phyloP scores from a whole-genome alignment of 2,888 invertebrate genomes.

The Schizaphis graminum region DNA sequence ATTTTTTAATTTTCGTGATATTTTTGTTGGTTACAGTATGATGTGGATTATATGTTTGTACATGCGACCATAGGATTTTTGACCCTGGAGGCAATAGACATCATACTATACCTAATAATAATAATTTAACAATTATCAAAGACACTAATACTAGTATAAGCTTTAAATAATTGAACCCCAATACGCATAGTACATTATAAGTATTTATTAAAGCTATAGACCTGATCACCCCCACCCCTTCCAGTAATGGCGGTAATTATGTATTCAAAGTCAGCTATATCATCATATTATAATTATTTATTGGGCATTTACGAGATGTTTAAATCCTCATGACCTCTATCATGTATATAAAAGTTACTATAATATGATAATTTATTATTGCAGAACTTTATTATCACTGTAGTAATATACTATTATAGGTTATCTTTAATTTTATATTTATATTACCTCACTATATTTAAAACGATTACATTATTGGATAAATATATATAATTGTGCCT shows the following conservation, averaged over 20 bases:
- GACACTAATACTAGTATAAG: background rate
- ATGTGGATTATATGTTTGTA: background rate
- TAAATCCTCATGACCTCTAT: background rate
- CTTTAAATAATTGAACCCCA: background rate
- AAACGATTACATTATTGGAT: too few relatives aligned
- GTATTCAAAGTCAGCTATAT: background rate
- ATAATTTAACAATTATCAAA: background rate
- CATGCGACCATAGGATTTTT: background rate
- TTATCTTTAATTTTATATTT: background rate
- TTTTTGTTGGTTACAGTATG: background rate
- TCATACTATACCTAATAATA: background rate
- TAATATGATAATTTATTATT: background rate
- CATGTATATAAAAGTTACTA: background rate
- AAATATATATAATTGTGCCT: background rate
- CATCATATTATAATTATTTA: background rate
- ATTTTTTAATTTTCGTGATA: background rate
- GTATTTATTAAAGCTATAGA: background rate
- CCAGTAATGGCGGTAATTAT: background rate
- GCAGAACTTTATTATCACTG: background rate
- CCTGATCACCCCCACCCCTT: background rate
- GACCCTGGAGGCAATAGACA: background rate
- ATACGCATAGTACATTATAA: background rate
- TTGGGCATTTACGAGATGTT: background rate
- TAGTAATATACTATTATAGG: background rate
- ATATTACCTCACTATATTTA: too few relatives aligned